These are phyloP conservation scores for Saccostrea cuccullata DNA, from an alignment of 1,140 invertebrate genomes.

Conservation along the genomic window DNA sequence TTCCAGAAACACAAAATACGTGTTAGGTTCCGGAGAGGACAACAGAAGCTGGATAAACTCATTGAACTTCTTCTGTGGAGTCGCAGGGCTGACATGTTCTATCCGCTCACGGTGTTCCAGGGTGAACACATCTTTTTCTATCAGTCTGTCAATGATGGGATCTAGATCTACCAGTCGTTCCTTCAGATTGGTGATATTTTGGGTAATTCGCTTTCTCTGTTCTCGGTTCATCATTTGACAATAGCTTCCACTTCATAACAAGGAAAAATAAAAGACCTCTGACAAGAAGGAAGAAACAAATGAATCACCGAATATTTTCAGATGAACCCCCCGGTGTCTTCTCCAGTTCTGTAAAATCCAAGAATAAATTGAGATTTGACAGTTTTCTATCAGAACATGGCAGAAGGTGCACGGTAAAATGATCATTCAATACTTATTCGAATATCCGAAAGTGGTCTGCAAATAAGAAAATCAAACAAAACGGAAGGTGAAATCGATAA, in stretches of 20 bases:
- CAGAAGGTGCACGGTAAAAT: background rate
- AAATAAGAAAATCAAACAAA: constrained; percentile 34
- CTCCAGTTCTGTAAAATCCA: background rate
- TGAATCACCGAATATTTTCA: background rate
- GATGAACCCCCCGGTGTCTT: background rate
- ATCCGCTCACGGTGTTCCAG: constrained; percentile 48
- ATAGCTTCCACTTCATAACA: background rate
- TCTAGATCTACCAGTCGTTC: constrained; percentile 55
- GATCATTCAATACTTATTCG: constrained; percentile 2
- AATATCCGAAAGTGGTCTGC: constrained; percentile 4
- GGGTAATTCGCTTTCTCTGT: constrained; percentile 53
- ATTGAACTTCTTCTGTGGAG: constrained; percentile 55
- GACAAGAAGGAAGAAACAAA: background rate
- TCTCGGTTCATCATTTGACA: constrained; percentile 48
- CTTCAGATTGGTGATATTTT: constrained; percentile 55
- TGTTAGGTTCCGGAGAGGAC: constrained; percentile 45
- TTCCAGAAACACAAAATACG: constrained; percentile 52
- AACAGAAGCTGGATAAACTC: constrained; percentile 52
- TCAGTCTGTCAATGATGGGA: constrained; percentile 50
- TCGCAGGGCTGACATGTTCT: constrained; percentile 43
- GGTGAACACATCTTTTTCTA: constrained; percentile 51
- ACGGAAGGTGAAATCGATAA: constrained; percentile 15
- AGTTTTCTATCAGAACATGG: background rate
- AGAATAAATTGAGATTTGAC: constrained; percentile 2
- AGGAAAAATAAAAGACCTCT: background rate